These are phyloP conservation scores for Phyto melanocephala DNA, from an alignment of 2,888 invertebrate genomes.

Conservation along the genomic window DNA sequence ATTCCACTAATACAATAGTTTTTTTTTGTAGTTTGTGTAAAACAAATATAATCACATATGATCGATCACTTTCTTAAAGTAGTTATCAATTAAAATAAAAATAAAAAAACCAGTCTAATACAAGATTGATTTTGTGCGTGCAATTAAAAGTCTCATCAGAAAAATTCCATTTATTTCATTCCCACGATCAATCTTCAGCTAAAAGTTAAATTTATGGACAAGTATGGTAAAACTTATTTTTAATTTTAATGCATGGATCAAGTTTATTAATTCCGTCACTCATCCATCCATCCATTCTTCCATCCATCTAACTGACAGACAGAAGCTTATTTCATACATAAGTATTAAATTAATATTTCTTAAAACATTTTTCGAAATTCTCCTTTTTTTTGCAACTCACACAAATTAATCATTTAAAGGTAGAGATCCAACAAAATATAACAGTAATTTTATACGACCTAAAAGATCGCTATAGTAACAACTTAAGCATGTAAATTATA, in stretches of 20 bases:
- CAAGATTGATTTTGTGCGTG: conserved; percentile 31
- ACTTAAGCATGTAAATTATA: no score
- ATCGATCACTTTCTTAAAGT: conserved; percentile 56
- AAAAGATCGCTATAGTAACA: no score
- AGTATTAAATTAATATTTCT: conserved; percentile 11
- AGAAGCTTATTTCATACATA: conserved; percentile 51
- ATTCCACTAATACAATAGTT: not conserved
- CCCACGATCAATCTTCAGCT: conserved; percentile 57
- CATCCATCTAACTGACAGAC: conserved; percentile 51
- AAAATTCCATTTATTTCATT: conserved; percentile 41
- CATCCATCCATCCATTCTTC: conserved; percentile 38
- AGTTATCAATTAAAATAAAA: no score
- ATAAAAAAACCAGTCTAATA: conserved; percentile 9
- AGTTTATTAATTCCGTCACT: conserved; percentile 45
- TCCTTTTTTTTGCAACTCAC: conserved; percentile 28
- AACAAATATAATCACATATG: conserved; percentile 19
- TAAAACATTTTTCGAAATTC: conserved; percentile 32
- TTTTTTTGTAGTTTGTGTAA: not conserved
- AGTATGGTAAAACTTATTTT: conserved; percentile 39
- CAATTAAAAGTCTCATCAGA: conserved; percentile 18
- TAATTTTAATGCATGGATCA: conserved; percentile 12
- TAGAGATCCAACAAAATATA: not conserved
- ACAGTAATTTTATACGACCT: not conserved
- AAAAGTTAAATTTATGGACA: conserved; percentile 57
- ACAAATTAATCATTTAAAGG: conserved; percentile 41